A percentile compares a stretch with the other conserved stretches of the same genome.
Evolutionary conservation across 2,888 invertebrate genomes (phyloP).

Genomic region (Campoplex capitator): DNA sequence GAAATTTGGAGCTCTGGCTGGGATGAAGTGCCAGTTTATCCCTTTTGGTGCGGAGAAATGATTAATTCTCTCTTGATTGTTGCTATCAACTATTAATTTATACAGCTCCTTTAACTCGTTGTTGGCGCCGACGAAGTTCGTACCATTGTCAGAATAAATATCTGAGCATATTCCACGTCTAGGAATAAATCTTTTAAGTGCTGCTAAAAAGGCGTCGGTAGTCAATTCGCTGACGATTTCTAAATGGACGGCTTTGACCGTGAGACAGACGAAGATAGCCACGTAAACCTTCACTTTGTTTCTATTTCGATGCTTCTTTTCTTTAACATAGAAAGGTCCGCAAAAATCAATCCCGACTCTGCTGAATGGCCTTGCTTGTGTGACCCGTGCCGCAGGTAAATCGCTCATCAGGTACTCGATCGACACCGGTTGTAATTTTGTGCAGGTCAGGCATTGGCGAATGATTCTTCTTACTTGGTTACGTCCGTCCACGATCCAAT

Average conservation of each 20-base stretch:
- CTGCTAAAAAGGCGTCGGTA: conserved; percentile 67
- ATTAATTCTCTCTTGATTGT: no score
- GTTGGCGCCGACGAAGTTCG: conserved; percentile 68
- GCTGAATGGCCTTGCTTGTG: conserved; percentile 36
- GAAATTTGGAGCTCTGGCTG: conserved; percentile 35
- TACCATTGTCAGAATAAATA: conserved; percentile 63
- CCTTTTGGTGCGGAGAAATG: no score
- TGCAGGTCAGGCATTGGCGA: no score
- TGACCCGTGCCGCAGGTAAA: conserved; percentile 43
- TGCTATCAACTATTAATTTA: no score
- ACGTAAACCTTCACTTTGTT: conserved; percentile 60
- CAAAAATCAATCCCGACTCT: conserved; percentile 55
- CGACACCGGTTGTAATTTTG: no score
- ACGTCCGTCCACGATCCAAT: no score
- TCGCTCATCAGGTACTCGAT: conserved; percentile 52
- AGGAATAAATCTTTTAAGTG: conserved; percentile 63
- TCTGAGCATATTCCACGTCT: conserved; percentile 16
- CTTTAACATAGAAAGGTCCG: conserved; percentile 61
- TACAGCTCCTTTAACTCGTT: conserved; percentile 59
- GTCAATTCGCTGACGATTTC: conserved; percentile 66
- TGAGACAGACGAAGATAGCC: conserved; percentile 61
- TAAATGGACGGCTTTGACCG: conserved; percentile 63
- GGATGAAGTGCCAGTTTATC: conserved; percentile 1
- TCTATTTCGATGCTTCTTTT: conserved; percentile 54
- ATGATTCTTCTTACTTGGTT: no score